Conservation (phyloP, 2,888 invertebrate species). For the Venusia cambrica region DNA sequence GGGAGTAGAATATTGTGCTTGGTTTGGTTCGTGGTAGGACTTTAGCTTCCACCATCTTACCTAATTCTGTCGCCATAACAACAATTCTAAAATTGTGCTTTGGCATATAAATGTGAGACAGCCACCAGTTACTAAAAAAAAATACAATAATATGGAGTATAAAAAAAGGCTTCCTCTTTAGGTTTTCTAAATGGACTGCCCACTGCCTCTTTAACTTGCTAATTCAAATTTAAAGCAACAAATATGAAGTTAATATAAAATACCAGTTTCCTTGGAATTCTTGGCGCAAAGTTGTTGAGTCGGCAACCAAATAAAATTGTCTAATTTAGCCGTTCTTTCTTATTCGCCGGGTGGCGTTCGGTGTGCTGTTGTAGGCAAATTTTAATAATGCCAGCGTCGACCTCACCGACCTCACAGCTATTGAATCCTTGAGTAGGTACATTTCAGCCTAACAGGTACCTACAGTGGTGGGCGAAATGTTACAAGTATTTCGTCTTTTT, state of each 20-base stretch:
- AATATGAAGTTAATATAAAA: conserved; percentile 25
- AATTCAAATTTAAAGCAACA: no score
- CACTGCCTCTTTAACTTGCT: no score
- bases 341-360: conserved; percentile 53
- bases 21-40: no score
- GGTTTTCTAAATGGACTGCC: no score
- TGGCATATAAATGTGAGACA: no score
- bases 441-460: conserved; percentile 53
- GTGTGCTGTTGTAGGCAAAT: conserved; percentile 62
- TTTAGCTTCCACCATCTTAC: no score
- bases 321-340: conserved; percentile 62
- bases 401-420: conserved; percentile 58
- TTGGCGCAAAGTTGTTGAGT: conserved; percentile 46
- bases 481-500: conserved; percentile 37
- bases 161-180: no score
- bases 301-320: conserved; percentile 59
- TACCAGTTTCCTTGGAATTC: conserved; percentile 35
- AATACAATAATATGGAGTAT: no score
- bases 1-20: no score
- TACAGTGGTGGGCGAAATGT: conserved; percentile 43
- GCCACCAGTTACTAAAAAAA: no score
- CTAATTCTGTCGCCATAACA: no score
- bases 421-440: conserved; percentile 61
- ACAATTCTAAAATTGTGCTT: no score
- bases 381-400: conserved; percentile 65